These are phyloP conservation scores for Saccostrea cuccullata DNA, from an alignment of 1,140 invertebrate species.

Conservation along the genomic window DNA sequence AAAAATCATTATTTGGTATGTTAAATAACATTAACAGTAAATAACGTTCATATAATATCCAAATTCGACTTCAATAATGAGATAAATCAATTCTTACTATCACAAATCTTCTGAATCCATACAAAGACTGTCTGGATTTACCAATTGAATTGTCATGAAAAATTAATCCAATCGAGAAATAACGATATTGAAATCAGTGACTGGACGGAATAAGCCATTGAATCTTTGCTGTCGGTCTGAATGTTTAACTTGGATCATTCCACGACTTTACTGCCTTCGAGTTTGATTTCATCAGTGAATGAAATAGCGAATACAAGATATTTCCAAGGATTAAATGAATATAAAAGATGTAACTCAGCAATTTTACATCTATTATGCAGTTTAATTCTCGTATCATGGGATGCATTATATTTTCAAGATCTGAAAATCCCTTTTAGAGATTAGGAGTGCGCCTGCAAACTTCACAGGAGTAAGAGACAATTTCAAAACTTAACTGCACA, in stretches of 20 bases:
- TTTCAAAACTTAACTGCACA: too few species aligned
- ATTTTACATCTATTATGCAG: too few species aligned
- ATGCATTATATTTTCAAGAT: not conserved
- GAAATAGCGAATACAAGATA: not conserved
- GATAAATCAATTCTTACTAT: constrained; percentile 7
- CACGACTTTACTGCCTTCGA: not conserved
- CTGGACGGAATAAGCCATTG: too few species aligned
- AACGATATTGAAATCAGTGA: not conserved
- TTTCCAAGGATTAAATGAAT: not conserved
- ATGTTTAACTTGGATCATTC: not conserved
- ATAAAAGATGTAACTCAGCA: not conserved
- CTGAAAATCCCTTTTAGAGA: too few species aligned
- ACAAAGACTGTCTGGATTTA: not conserved
- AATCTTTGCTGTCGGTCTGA: not conserved
- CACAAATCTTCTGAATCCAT: not conserved
- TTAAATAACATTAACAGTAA: too few species aligned
- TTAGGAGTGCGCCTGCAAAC: too few species aligned
- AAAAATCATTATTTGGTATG: not conserved
- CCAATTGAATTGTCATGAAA: not conserved
- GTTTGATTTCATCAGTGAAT: not conserved
- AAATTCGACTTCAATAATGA: not conserved
- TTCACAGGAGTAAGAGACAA: too few species aligned
- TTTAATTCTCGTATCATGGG: not conserved
- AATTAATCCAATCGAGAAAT: not conserved
- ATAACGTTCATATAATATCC: not conserved